Base-by-base conservation (phyloP, 2,113 vertebrate genomes). In the Eublepharis macularius region DNA sequence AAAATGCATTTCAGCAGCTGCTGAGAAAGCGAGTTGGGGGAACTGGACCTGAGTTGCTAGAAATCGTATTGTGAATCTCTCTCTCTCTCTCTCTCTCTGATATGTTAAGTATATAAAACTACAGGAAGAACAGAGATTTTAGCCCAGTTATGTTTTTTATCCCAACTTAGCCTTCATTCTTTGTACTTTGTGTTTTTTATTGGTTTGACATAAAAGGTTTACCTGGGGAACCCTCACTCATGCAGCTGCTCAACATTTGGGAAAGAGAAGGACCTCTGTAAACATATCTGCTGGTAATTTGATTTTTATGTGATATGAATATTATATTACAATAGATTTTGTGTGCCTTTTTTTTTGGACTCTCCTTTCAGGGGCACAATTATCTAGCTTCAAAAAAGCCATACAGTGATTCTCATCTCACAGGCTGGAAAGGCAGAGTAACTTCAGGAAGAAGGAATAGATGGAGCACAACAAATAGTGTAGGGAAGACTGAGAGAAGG, bases 241-340 rank as follows among this genome's bases (percentile, higher is more conserved):
- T 97, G 97, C 91, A 94, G 87, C 66, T 97, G 97, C 68, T 74
- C 92, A 14, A 85, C 76, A 4, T 97, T 95, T 92, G 83, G 83
- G 85, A 96, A 91, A 92, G 93, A 94, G 86, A 91, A 65, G 76
- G 95, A 96, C 57, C 95, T 96, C 13, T 97, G 97, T 85, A 96
- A 94, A 91, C 97, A 97, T 87, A 96, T 97, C 63, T 97, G 97
- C 93, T 98, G 97, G 97, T 97, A 92, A 93, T 79, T 70, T 77
- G 5, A n/a, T 54, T 81, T 36, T 32, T 36, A 29, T 21, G 13
- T 32, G 16, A 45, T 47, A n/a, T 36, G 39, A 54, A 36, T 70
- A 65, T 80, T 6, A 29, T 74, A 10, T 78, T 70, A 36, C 72
- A 39, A 24, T 36, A 65, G 2, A 72, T 41, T 83, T 76, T 19